These are phyloP conservation scores for Stichodactyla helianthus DNA, from an alignment of 64 coral and sea anemone species.

Conservation along the genomic window DNA sequence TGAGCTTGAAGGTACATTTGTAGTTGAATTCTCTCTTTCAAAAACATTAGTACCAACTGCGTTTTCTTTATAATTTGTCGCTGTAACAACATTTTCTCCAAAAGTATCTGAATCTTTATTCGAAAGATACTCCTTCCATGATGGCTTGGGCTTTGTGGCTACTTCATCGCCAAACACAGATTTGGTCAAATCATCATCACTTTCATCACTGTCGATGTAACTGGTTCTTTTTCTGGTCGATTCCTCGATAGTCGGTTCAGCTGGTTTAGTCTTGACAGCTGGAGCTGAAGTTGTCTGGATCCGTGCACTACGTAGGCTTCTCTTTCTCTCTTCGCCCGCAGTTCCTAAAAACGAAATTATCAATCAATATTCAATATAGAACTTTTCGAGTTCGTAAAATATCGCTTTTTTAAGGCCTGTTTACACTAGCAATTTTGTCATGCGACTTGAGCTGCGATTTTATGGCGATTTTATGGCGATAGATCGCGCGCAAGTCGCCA, in stretches of 20 bases:
- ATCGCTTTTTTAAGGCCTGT: too few species aligned
- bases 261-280: background rate
- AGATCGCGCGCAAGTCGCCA: too few species aligned
- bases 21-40: background rate
- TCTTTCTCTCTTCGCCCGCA: background rate
- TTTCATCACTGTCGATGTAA: background rate
- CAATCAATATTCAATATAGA: too few species aligned
- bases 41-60: background rate
- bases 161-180: background rate
- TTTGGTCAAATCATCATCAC: conserved; percentile 12
- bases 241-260: background rate
- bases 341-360: background rate
- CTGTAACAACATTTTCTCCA: conserved; percentile 9
- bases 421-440: too few species aligned
- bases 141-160: background rate
- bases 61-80: background rate
- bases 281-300: background rate
- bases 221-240: background rate
- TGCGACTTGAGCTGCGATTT: too few species aligned
- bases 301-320: conserved; percentile 8
- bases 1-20: background rate
- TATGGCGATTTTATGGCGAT: too few species aligned
- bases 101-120: background rate
- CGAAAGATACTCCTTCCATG: background rate
- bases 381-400: too few species aligned